These are phyloP conservation scores for Drosophila truncata DNA, from an alignment of 1,140 invertebrate genomes.

Conservation along the genomic window DNA sequence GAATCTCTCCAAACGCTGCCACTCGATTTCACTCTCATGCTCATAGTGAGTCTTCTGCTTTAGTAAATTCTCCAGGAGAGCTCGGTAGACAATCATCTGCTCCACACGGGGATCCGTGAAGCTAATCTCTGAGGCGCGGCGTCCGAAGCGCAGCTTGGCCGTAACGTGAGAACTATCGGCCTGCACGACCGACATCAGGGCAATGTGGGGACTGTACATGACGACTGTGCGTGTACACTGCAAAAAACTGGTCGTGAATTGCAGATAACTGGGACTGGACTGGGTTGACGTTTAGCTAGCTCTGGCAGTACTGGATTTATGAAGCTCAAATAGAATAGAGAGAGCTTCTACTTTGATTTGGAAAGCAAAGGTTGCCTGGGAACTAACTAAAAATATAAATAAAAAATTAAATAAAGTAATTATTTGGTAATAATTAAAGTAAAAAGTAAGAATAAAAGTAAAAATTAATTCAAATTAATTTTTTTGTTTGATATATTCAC, in stretches of 20 bases:
- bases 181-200: constrained; percentile 23
- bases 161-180: neutral
- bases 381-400: no score
- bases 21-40: constrained; percentile 41
- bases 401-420: no score
- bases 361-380: neutral
- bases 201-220: constrained; percentile 43
- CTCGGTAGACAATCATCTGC: constrained; percentile 57
- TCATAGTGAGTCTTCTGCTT: constrained; percentile 61
- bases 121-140: constrained; percentile 3
- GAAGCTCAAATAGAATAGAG: accelerated
- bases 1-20: constrained; percentile 54
- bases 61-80: constrained; percentile 51
- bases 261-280: neutral
- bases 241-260: neutral
- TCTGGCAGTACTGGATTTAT: neutral
- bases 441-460: no score
- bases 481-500: neutral
- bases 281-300: neutral
- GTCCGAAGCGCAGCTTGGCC: constrained; percentile 21
- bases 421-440: no score
- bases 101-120: constrained; percentile 51
- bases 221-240: neutral
- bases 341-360: neutral
- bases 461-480: no score